phyloP scores from a whole-genome alignment of 2,113 vertebrate species.

The Heterotis niloticus region DNA sequence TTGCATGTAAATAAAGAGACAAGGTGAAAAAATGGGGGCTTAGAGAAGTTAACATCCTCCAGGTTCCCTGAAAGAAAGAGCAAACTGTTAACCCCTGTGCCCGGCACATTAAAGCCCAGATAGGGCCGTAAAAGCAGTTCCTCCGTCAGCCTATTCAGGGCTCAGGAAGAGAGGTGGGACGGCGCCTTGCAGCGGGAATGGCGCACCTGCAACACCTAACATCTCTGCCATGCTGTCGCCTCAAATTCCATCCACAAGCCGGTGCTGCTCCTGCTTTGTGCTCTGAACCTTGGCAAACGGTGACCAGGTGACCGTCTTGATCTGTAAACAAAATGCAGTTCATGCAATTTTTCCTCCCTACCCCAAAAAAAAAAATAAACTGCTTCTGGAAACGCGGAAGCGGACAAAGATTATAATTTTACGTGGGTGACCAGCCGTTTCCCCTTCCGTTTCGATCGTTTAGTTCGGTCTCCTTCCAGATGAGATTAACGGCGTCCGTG shows the following conservation, averaged over 20 bases:
- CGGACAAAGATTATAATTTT: too few species aligned
- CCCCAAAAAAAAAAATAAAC: too few species aligned
- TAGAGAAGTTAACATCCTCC: not conserved
- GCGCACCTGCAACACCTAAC: not conserved
- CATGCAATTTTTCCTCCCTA: not conserved
- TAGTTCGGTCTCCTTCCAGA: constrained; percentile 68
- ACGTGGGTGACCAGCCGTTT: too few species aligned
- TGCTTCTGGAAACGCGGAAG: too few species aligned
- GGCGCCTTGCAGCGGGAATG: not conserved
- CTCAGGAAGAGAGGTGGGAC: not conserved
- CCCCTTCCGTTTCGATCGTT: constrained; percentile 50
- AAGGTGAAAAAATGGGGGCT: not conserved
- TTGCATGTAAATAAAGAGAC: not conserved
- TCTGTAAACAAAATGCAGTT: not conserved
- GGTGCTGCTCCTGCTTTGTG: not conserved
- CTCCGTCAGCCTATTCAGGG: not conserved
- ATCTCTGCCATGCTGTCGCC: not conserved
- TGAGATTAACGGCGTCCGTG: constrained; percentile 74
- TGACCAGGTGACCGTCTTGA: not conserved
- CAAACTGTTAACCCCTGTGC: constrained; percentile 31
- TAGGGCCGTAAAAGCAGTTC: constrained; percentile 12
- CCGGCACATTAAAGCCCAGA: constrained; percentile 18
- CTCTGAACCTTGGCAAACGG: not conserved
- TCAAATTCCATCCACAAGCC: not conserved
- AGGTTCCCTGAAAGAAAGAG: constrained; percentile 13